Percentiles rank a stretch among this genome's conserved stretches.
Evolutionary conservation across 2,113 vertebrate genomes (phyloP).

Genomic region (Platichthys flesus): DNA sequence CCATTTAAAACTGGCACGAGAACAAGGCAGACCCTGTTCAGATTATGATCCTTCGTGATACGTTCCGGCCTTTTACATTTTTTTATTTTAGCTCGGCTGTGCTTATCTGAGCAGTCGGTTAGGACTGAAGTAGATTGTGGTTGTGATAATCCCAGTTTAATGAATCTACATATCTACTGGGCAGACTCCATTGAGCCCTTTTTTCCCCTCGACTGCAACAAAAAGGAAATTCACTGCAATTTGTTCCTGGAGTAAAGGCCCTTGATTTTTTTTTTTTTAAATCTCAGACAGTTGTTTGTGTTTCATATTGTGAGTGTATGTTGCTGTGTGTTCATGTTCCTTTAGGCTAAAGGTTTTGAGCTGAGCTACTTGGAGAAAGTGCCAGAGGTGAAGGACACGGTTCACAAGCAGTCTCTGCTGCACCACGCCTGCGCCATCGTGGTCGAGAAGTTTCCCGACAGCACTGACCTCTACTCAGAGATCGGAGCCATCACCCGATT

Average conservation of each 20-base stretch:
- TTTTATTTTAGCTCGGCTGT: constrained; percentile 49
- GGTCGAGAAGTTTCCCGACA: constrained; percentile 97
- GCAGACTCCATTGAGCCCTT: constrained; percentile 30
- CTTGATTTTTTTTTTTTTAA: constrained; percentile 26
- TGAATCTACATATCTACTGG: constrained; percentile 66
- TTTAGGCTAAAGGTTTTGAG: constrained; percentile 97
- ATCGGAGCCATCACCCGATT: constrained; percentile 95
- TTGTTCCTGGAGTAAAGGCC: constrained; percentile 35
- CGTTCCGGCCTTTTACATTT: constrained; percentile 41
- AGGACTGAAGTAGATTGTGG: constrained; percentile 62
- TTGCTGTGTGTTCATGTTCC: constrained; percentile 45
- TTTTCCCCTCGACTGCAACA: constrained; percentile 38
- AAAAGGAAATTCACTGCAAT: constrained; percentile 68
- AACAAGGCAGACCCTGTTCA: constrained; percentile 72
- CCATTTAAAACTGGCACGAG: constrained; percentile 75
- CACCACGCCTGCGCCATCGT: constrained; percentile 95
- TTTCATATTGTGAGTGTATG: constrained; percentile 26
- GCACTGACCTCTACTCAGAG: constrained; percentile 97
- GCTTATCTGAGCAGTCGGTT: constrained; percentile 57
- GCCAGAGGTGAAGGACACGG: constrained; percentile 98
- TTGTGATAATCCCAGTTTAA: constrained; percentile 74
- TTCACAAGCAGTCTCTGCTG: constrained; percentile 97
- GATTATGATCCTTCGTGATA: constrained; percentile 73
- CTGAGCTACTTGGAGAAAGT: constrained; percentile 98
- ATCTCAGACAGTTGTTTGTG: constrained; percentile 53